Evolutionary conservation across 2,797 vertebrate genomes (phyloP).

Genomic region (Dromococcyx pavoninus): DNA sequence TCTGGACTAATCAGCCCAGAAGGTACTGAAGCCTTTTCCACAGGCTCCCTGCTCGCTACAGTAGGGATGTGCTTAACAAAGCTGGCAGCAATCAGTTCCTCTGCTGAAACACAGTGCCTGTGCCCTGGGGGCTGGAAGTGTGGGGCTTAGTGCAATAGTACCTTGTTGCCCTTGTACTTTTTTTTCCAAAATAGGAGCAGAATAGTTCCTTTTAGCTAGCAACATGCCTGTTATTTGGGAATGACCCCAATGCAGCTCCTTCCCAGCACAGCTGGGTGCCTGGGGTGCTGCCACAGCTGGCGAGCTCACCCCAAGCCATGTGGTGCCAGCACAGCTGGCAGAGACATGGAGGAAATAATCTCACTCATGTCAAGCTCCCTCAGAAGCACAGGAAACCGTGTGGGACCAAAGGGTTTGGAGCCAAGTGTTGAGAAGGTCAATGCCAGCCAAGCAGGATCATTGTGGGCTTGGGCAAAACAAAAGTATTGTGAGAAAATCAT

Average conservation of each 20-base stretch:
- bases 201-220: background rate
- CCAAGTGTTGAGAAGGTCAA: background rate
- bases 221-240: background rate
- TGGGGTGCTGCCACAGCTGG: background rate
- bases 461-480: background rate
- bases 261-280: background rate
- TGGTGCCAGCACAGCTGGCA: background rate
- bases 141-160: background rate
- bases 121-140: background rate
- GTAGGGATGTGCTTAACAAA: background rate
- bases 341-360: background rate
- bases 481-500: background rate
- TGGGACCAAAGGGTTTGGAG: background rate
- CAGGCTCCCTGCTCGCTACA: background rate
- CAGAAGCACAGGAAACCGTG: background rate
- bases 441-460: fast-evolving
- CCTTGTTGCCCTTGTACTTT: background rate
- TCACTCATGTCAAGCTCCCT: background rate
- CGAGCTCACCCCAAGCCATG: fast-evolving
- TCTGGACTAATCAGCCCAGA: background rate
- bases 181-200: background rate
- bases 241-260: background rate
- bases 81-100: background rate
- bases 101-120: background rate
- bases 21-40: background rate